Evolutionary conservation across 2,113 vertebrate genomes (phyloP).

Genomic region (Prunella himalayana): DNA sequence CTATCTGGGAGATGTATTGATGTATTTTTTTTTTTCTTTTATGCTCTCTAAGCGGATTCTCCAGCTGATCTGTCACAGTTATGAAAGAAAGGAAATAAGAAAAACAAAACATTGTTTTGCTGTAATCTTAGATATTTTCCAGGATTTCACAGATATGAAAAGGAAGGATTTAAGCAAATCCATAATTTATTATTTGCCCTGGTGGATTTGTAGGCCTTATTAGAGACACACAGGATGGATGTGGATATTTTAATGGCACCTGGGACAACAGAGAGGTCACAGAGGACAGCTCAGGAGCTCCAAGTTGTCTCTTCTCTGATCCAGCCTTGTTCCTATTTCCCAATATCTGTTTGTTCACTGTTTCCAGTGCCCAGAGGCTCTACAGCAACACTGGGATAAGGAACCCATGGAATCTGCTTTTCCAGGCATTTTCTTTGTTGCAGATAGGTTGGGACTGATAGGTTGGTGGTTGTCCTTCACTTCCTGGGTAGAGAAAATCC

Average conservation of each 20-base stretch:
- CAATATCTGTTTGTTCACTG: rapidly evolving
- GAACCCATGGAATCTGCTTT: neutral
- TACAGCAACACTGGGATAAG: neutral
- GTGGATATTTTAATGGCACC: neutral
- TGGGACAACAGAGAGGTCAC: neutral
- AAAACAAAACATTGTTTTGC: neutral
- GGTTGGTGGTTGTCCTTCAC: neutral
- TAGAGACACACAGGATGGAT: neutral
- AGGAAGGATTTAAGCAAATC: neutral
- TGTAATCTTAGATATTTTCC: neutral
- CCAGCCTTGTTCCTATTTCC: neutral
- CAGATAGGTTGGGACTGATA: rapidly evolving
- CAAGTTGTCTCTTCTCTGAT: neutral
- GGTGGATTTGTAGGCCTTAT: neutral
- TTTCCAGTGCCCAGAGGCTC: neutral
- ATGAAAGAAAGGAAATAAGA: neutral
- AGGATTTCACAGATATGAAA: neutral
- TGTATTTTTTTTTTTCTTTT: neutral
- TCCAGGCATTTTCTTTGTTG: neutral
- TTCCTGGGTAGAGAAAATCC: neutral
- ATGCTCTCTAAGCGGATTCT: neutral
- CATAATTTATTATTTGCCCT: neutral
- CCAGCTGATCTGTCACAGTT: neutral
- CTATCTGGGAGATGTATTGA: neutral
- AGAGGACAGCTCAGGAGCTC: neutral